Evolutionary conservation across 2,888 invertebrate genomes (phyloP), one percentile per base, ranked within the genome.

Genomic region (Eupeodes latifasciatus): DNA sequence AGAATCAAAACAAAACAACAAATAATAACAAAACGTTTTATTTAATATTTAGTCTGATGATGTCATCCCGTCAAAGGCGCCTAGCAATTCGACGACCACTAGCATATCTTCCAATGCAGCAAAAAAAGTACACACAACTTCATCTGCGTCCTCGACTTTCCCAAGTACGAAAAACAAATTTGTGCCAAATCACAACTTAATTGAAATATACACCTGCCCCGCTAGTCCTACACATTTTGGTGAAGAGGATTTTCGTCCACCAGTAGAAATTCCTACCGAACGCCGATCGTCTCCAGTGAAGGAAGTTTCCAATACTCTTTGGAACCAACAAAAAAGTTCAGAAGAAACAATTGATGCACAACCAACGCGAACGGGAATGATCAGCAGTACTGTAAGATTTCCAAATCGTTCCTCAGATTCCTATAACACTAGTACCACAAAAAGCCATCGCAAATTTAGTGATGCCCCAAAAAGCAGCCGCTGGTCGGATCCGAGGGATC

Each of bases 231-330:
- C 91, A 53, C 90, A 91, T 27, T n/a, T 76, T 1, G 67, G 81
- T 1, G 81, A 82, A 0, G 78, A 76, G 5, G 67, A 79, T 27
- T 85, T 89, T 27, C 90, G 89, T 61, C 78, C 84, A 36, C 59
- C 89, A 11, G 90, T 90, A 19, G 91, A 90, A 49, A 91, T 91
- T 85, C 91, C 91, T 1, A 91, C 91, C 5, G 91, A 91, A 83
- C 85, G 91, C 2, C 90, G 90, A 47, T 66, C 81, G 5, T 91
- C 91, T 7, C 91, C 90, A 5, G 7, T 90, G 10, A 66, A 64
- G n/a, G 4, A 36, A 14, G 5, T 44, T 6, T n/a, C 5, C 16
- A 53, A 6, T 47, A 4, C 44, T 47, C 27, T 16, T 57, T 57
- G 77, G 89, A 53, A 85, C 2, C 55, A 27, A 19, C 49, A 6